Percentiles rank a stretch among this genome's conserved stretches.
phyloP scores from a whole-genome alignment of 2,888 invertebrate genomes.

The Heliconius aoede region DNA sequence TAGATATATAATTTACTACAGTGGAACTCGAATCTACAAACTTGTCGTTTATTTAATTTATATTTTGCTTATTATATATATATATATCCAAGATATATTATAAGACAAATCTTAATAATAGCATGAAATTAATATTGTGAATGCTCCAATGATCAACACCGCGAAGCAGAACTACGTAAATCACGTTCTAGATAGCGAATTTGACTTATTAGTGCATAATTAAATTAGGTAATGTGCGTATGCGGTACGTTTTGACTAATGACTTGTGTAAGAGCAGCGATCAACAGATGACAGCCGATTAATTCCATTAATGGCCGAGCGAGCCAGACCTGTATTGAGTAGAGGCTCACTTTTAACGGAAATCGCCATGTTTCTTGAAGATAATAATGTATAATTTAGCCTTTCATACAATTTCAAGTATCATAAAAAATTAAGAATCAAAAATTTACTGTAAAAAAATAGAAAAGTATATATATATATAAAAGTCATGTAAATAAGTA shows the following conservation, averaged over 20 bases:
- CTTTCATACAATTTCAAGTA: too few species aligned
- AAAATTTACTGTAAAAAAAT: not conserved
- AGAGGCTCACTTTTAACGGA: constrained; percentile 36
- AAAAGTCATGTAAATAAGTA: not conserved
- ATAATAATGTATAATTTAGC: too few species aligned
- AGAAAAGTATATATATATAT: not conserved
- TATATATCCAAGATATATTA: too few species aligned
- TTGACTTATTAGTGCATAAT: constrained; percentile 66
- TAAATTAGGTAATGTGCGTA: constrained; percentile 53
- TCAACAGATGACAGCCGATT: constrained; percentile 79
- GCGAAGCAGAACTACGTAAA: constrained; percentile 52
- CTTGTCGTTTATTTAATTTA: too few species aligned
- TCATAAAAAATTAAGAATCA: too few species aligned
- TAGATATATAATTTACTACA: too few species aligned
- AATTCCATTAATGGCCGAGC: constrained; percentile 71
- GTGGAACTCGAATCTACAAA: too few species aligned
- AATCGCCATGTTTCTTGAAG: not conserved
- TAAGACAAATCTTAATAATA: not conserved
- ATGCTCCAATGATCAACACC: constrained; percentile 30
- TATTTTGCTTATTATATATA: too few species aligned
- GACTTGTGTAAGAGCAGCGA: constrained; percentile 67
- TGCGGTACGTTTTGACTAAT: constrained; percentile 72
- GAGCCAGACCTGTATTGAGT: constrained; percentile 46
- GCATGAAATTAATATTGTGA: constrained; percentile 9
- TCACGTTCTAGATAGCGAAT: constrained; percentile 58